Evolutionary conservation across 2,888 invertebrate species (phyloP), one percentile per base, ranked within the genome.

Genomic region (Ophion obscuratus): DNA sequence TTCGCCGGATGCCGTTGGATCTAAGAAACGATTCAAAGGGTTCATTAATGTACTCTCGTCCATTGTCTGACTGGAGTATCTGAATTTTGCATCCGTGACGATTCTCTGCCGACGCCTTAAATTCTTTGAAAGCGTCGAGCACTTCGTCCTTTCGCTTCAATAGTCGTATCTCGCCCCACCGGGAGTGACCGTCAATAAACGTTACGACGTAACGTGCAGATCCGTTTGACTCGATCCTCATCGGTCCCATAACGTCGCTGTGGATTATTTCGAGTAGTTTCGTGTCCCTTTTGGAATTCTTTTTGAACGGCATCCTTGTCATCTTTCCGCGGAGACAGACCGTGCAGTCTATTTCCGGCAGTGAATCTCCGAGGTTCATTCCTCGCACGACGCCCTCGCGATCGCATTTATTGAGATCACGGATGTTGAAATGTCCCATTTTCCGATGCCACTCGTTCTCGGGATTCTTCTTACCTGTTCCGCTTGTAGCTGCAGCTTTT

Each of bases 151-250:
- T 90, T 10, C 24, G 17, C 64, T 87, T 88, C 9, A 89, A 14
- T 17, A 90, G 84, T 10, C 81, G 73, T 2, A 89, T 79, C n/a
- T 87, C 84, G 24, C 89, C 87, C 88, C 89, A 90, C 14, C 89
- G 74, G 2, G 88, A 87, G 53, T 81, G 47, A 75, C 91, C 90
- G 31, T 92, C 90, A 1, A 90, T 90, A 40, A 92, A 91, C 11
- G 87, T 88, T 0, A 88, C 61, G 10, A 89, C 87, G 80, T 90
- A 91, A 66, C 44, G 87, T 0, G 87, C 78, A 17, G 85, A 74
- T 20, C 74, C 61, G 9, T 44, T 74, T 2, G 62, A 74, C 36
- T 74, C 44, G 14, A 24, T 20, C 5, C 44, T 20, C 24, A 62
- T 61, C 9, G 64, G 47, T 4, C 75, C 64, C 27, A 44, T 47